These are phyloP conservation scores for Cheilosia urbana DNA, from an alignment of 2,888 invertebrate species.

Conservation along the genomic window DNA sequence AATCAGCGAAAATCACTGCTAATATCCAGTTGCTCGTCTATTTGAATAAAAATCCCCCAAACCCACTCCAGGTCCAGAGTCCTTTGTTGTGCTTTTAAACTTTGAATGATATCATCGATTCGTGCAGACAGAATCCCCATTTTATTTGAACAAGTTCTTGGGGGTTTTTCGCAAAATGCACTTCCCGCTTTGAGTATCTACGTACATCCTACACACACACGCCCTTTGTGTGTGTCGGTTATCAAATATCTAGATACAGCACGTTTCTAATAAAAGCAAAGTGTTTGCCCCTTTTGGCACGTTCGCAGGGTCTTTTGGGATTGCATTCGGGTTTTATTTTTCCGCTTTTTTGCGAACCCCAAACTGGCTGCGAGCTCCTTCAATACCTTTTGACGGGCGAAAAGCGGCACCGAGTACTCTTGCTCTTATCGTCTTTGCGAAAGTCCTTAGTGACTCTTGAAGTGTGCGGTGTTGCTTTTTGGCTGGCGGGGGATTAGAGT, in stretches of 20 bases:
- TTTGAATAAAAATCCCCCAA: constrained; percentile 30
- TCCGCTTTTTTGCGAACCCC: not conserved
- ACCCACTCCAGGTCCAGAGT: constrained; percentile 3
- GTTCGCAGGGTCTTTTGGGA: constrained; percentile 64
- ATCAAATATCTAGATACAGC: constrained; percentile 73
- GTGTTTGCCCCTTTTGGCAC: constrained; percentile 74
- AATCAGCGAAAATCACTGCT: not conserved
- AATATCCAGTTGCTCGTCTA: constrained; percentile 9
- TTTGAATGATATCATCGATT: constrained; percentile 31
- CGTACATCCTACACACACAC: not conserved
- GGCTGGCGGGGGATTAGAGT: constrained; percentile 55
- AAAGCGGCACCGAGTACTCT: constrained; percentile 11
- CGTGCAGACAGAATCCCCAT: constrained; percentile 3
- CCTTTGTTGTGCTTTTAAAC: constrained; percentile 13
- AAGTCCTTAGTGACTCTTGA: constrained; percentile 45
- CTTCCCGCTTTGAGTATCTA: constrained; percentile 25
- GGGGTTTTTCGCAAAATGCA: constrained; percentile 54
- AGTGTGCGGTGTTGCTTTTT: constrained; percentile 47
- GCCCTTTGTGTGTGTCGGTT: constrained; percentile 59
- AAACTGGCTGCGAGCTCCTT: constrained; percentile 31
- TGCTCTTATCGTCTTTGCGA: constrained; percentile 42
- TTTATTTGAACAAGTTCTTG: constrained; percentile 60
- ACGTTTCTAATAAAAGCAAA: constrained; percentile 74
- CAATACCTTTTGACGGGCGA: constrained; percentile 69
- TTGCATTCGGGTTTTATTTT: constrained; percentile 50